Percentiles rank a stretch among this genome's conserved stretches.
Evolutionary conservation across 2,113 vertebrate species (phyloP).

Genomic region (Lichenostomus cassidix): DNA sequence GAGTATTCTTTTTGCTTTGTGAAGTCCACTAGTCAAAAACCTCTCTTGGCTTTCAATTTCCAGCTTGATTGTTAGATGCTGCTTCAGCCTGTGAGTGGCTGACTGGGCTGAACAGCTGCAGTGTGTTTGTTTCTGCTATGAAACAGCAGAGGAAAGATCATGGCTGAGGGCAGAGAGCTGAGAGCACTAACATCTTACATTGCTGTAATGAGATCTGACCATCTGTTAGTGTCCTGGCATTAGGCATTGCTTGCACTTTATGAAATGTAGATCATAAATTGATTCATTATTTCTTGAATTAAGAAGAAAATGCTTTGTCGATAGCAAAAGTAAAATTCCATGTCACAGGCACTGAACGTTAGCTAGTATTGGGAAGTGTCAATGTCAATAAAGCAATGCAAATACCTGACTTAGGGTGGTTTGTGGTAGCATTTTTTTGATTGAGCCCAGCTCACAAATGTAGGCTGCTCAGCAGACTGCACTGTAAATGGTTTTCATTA

Average conservation of each 20-base stretch:
- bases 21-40: neutral
- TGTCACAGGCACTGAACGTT: neutral
- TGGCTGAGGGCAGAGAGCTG: neutral
- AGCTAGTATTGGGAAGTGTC: neutral
- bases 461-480: neutral
- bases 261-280: neutral
- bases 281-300: neutral
- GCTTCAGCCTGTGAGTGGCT: neutral
- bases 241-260: neutral
- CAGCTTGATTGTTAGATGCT: neutral
- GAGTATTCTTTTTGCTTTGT: rapidly evolving
- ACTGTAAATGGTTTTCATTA: neutral
- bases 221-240: neutral
- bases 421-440: neutral
- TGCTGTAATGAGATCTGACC: neutral
- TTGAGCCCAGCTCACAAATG: neutral
- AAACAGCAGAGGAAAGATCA: neutral
- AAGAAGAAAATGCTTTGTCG: neutral
- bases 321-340: neutral
- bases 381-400: neutral
- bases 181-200: neutral
- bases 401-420: neutral
- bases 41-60: neutral
- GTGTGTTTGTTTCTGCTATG: neutral
- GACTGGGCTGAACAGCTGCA: neutral